Base-by-base conservation (phyloP, 2,113 vertebrate species). In the Eulemur macaco region DNA sequence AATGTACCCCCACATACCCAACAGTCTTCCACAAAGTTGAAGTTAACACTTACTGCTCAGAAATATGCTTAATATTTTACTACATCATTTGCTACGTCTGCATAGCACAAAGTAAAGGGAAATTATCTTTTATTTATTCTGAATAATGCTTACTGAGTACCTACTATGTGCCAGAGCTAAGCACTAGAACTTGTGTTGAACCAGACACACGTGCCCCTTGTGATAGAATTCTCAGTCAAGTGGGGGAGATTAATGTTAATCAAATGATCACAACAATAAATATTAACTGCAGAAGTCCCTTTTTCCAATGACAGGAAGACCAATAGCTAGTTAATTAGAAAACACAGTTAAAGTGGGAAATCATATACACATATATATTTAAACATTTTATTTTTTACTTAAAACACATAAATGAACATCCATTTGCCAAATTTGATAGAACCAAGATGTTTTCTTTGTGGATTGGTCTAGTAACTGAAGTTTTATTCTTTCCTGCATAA, bases 121-220 rank as follows among this genome's bases (percentile, higher is more conserved):
- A 86, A n/a, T 88, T 87, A 50, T 71, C 45, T 97, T 69, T 91
- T n/a, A 66, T 86, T 92, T 95, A 80, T 96, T 89, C 34, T 85
- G 50, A 74, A 80, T 92, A 81, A 76, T 92, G 29, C 20, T 80
- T 74, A 54, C 27, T 45, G n/a, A 34, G 14, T 91, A 60, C 9
- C 23, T 94, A 76, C 25, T 42, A 1, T 69, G 50, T 94, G 23
- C 29, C 47, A 66, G 1, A 42, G 12, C 8, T 34, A 69, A 47
- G 17, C 6, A 20, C 23, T 94, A 47, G 31, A 86, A 90, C 23
- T 21, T 42, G 15, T 77, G 11, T 34, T 77, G 71, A 92, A 34
- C 27, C 56, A 56, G n/a, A 29, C 20, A 78, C 56, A 45, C 0
- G 0, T 81, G 34, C 1, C 11, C 7, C 21, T 77, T 63, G 25